Conservation (phyloP, 2,797 vertebrate genomes). For the Betta splendens region DNA sequence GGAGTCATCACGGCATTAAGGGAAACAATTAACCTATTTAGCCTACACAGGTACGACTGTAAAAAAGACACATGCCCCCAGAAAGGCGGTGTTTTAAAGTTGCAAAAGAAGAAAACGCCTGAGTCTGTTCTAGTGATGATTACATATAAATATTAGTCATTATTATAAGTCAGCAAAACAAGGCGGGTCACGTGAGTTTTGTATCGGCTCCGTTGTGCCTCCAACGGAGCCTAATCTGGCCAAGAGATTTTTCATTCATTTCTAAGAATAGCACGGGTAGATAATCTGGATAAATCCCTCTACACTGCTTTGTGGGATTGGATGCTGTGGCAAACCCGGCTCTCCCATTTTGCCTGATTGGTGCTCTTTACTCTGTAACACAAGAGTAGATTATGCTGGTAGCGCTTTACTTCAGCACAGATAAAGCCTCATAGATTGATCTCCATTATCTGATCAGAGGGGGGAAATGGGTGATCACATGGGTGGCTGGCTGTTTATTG, state of each 20-base stretch:
- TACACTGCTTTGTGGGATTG: constrained; percentile 53
- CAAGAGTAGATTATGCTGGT: constrained; percentile 22
- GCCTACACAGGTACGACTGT: no score
- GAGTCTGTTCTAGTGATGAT: no score
- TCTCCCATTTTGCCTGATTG: constrained; percentile 15
- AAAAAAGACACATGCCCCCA: no score
- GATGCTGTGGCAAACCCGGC: constrained; percentile 13
- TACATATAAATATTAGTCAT: background rate
- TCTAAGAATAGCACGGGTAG: constrained; percentile 67
- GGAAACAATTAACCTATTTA: background rate
- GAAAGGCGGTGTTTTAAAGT: background rate
- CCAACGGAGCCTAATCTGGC: constrained; percentile 43
- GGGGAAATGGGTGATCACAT: constrained; percentile 40
- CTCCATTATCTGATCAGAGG: constrained; percentile 38
- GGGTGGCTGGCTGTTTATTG: constrained; percentile 53
- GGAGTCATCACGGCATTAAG: background rate
- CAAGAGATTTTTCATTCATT: constrained; percentile 59
- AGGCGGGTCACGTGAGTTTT: constrained; percentile 20
- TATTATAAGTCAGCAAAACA: constrained; percentile 16
- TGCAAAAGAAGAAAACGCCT: background rate
- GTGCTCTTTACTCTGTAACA: constrained; percentile 22
- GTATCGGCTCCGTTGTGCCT: constrained; percentile 35
- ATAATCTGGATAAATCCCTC: constrained; percentile 74
- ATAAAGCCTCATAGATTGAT: constrained; percentile 51
- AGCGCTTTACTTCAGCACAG: constrained; percentile 31